Evolutionary conservation across 2,797 vertebrate species (phyloP).

Genomic region (Pelochelys cantorii): DNA sequence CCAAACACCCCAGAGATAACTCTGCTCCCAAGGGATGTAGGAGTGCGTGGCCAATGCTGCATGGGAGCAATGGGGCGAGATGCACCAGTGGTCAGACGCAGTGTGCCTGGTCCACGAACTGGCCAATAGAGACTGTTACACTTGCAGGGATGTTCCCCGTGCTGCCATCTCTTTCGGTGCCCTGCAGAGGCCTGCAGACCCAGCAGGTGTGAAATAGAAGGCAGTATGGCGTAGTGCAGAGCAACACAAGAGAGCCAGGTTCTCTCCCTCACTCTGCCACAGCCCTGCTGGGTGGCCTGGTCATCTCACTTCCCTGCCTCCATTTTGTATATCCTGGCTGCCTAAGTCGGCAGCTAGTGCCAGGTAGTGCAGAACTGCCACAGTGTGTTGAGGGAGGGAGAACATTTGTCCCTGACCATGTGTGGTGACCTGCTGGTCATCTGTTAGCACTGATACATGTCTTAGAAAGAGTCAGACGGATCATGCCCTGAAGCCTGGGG

Average conservation of each 20-base stretch:
- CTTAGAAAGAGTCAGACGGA: accelerated
- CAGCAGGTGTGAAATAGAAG: not conserved
- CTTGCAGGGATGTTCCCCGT: not conserved
- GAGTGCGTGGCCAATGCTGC: not conserved
- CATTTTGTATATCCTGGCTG: not conserved
- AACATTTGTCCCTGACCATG: accelerated
- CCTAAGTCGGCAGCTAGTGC: not conserved
- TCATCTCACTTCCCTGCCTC: not conserved
- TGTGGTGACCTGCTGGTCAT: not conserved
- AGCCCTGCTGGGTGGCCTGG: not conserved
- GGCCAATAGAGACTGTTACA: not conserved
- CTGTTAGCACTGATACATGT: not conserved
- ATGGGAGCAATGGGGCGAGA: not conserved
- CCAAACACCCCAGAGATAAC: not conserved
- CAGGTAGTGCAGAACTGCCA: not conserved
- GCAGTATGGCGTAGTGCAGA: not conserved
- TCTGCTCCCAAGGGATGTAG: not conserved
- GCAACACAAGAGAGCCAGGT: not conserved
- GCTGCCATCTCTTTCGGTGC: not conserved
- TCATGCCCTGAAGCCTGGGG: not conserved
- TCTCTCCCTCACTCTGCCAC: not conserved
- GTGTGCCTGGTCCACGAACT: not conserved
- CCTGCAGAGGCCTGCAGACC: not conserved
- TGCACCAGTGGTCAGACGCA: not conserved
- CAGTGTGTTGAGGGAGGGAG: accelerated